phyloP scores from a whole-genome alignment of 2,113 vertebrate species.

The Choloepus hoffmanni region DNA sequence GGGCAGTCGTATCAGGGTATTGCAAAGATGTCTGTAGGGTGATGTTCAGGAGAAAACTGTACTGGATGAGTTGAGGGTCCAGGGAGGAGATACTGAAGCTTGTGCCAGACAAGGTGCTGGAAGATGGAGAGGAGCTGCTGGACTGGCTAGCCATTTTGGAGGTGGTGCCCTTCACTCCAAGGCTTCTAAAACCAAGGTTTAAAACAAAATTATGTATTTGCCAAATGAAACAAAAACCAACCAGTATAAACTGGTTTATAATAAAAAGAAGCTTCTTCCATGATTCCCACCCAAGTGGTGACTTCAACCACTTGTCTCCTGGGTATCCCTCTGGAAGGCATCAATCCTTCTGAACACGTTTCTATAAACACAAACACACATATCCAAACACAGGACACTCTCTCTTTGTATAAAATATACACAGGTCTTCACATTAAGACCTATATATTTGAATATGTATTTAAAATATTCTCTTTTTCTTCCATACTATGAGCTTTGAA shows the following conservation, averaged over 20 bases:
- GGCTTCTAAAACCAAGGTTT: neutral
- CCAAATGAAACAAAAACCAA: neutral
- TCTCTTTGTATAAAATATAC: too few species aligned
- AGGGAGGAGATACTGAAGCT: neutral
- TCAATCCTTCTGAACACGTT: neutral
- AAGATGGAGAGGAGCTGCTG: neutral
- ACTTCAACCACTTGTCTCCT: fast-evolving
- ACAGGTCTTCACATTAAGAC: too few species aligned
- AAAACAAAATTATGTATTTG: neutral
- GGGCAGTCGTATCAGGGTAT: neutral
- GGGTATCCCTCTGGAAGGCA: neutral
- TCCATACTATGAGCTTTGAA: too few species aligned
- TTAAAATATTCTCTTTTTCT: too few species aligned
- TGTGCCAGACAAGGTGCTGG: too few species aligned
- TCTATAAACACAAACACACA: neutral
- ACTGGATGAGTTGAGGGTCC: neutral
- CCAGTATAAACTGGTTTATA: neutral
- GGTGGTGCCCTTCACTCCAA: neutral
- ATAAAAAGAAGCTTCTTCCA: neutral
- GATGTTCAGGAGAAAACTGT: neutral
- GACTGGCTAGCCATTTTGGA: too few species aligned
- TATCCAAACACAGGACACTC: too few species aligned
- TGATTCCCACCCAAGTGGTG: neutral
- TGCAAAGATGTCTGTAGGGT: neutral
- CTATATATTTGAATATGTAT: too few species aligned